Conservation (phyloP, 2,888 invertebrate genomes). For the Pheosia gnoma region DNA sequence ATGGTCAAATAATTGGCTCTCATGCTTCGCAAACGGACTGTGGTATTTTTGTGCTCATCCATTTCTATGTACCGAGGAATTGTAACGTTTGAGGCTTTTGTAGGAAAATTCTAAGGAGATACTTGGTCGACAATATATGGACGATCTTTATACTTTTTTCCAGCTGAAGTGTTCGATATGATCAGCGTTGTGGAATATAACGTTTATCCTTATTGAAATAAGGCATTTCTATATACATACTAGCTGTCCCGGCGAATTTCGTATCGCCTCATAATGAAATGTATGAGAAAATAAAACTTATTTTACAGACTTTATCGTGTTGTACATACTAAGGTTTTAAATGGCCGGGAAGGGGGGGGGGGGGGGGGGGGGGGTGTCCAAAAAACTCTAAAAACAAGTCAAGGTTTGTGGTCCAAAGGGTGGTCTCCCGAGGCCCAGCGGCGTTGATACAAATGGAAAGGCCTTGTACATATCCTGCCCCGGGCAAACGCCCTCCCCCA, state of each 20-base stretch:
- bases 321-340: background rate
- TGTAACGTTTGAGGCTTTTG: background rate
- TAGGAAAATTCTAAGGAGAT: background rate
- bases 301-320: too few species aligned
- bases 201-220: too few species aligned
- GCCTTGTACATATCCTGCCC: constrained; percentile 11
- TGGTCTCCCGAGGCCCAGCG: constrained; percentile 7
- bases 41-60: background rate
- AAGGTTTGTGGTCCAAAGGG: constrained; percentile 6
- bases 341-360: too few species aligned
- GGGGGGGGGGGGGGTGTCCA: background rate
- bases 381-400: background rate
- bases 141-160: background rate
- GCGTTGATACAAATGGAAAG: constrained; percentile 19
- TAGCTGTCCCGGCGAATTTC: too few species aligned
- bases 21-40: constrained; percentile 10
- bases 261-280: too few species aligned
- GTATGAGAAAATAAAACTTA: too few species aligned
- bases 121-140: background rate
- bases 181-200: too few species aligned
- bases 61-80: background rate
- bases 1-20: constrained; percentile 53
- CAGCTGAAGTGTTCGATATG: too few species aligned
- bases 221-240: too few species aligned
- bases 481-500: background rate